Evolutionary conservation across 2,888 invertebrate species (phyloP).

Genomic region (Catotricha subobsoleta): DNA sequence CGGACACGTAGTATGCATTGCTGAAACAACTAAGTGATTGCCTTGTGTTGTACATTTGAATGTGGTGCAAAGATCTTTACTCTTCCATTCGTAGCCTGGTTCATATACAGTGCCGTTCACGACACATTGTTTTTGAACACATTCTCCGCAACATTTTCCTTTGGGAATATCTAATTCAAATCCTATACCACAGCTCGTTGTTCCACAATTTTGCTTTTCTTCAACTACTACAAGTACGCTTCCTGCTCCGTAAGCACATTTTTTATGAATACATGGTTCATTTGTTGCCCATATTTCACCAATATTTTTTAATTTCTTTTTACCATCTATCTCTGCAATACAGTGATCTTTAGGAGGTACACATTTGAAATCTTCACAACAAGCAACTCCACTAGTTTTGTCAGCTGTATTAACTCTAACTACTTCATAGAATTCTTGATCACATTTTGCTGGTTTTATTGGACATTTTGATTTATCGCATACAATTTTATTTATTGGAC

Average conservation of each 20-base stretch:
- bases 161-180: conserved; percentile 33
- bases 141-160: conserved; percentile 44
- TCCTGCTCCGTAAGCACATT: conserved; percentile 22
- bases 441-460: conserved; percentile 26
- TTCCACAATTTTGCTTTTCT: conserved; percentile 19
- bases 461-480: conserved; percentile 50
- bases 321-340: conserved; percentile 22
- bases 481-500: conserved; percentile 39
- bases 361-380: conserved; percentile 50
- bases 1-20: conserved; percentile 39
- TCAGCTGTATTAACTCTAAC: conserved; percentile 15
- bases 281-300: conserved; percentile 32
- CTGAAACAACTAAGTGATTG: conserved; percentile 34
- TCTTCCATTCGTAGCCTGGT: conserved; percentile 40
- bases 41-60: conserved; percentile 32
- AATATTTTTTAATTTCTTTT: conserved; percentile 22
- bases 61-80: conserved; percentile 45
- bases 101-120: conserved; percentile 31
- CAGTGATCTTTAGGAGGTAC: conserved; percentile 33
- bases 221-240: conserved; percentile 18
- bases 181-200: conserved; percentile 30
- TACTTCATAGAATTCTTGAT: conserved; percentile 36
- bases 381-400: conserved; percentile 29
- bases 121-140: conserved; percentile 39
- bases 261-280: conserved; percentile 29